Conservation (phyloP, 1,140 invertebrate genomes). For the Geopemphigus sp. region DNA sequence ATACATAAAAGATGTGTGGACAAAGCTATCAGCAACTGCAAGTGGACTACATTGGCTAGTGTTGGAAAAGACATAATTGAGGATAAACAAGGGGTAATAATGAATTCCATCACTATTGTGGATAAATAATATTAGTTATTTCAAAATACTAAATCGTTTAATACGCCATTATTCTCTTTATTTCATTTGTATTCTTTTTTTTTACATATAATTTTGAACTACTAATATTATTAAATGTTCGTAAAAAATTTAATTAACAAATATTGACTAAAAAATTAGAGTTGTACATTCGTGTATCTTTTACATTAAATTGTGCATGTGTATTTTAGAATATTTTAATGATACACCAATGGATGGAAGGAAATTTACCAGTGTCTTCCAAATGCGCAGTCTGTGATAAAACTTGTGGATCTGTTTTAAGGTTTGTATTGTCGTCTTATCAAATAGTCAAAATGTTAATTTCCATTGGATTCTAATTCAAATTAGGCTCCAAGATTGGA, state of each 20-base stretch:
- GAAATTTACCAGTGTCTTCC: conserved; percentile 90
- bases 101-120: not conserved
- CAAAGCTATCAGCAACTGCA: conserved; percentile 90
- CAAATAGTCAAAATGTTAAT: not conserved
- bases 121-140: not conserved
- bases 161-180: no score
- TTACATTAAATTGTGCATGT: conserved; percentile 5
- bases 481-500: conserved; percentile 87
- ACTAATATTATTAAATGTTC: no score
- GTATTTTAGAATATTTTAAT: conserved; percentile 80
- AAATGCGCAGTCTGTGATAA: conserved; percentile 94
- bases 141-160: not conserved
- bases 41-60: conserved; percentile 92
- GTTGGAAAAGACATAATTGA: conserved; percentile 92
- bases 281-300: no score
- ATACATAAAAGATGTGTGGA: conserved; percentile 90
- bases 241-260: no score
- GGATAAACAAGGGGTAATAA: conserved; percentile 81
- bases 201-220: no score
- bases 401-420: conserved; percentile 91
- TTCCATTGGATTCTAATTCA: conserved; percentile 1
- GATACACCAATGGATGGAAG: conserved; percentile 98
- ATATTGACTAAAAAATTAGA: no score
- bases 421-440: conserved; percentile 58
- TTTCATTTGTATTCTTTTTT: no score